These are phyloP conservation scores for Cantharis rustica DNA, from an alignment of 2,888 invertebrate genomes.

Conservation along the genomic window DNA sequence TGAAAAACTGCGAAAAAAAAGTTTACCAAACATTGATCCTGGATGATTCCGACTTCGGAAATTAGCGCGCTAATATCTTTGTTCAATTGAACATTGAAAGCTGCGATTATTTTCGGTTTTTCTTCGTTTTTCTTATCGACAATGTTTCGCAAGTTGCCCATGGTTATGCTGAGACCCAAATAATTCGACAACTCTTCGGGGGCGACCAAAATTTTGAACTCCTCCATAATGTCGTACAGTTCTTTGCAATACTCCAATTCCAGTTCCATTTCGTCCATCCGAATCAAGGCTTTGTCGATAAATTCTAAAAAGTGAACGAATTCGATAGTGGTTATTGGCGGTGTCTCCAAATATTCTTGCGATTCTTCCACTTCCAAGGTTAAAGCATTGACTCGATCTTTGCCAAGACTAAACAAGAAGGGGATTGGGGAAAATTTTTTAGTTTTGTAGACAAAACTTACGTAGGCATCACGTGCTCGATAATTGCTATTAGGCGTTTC, in stretches of 20 bases:
- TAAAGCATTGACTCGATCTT: slow-evolving; percentile 60
- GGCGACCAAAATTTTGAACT: slow-evolving; percentile 73
- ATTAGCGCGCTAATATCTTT: slow-evolving; percentile 78
- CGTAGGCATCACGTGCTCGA: slow-evolving; percentile 69
- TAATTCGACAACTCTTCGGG: slow-evolving; percentile 73
- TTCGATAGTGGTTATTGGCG: slow-evolving; percentile 62
- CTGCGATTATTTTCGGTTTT: slow-evolving; percentile 68
- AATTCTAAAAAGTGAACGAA: slow-evolving; percentile 73
- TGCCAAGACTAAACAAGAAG: slow-evolving; percentile 62
- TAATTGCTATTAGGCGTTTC: slow-evolving; percentile 67
- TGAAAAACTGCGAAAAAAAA: neutral
- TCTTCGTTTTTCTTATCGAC: slow-evolving; percentile 74
- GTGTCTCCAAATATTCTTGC: too few relatives aligned
- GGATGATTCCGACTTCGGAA: slow-evolving; percentile 72
- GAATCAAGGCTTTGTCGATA: slow-evolving; percentile 68
- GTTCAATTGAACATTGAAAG: slow-evolving; percentile 75
- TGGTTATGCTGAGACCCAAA: slow-evolving; percentile 64
- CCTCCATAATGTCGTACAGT: slow-evolving; percentile 81
- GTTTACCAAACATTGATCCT: slow-evolving; percentile 71
- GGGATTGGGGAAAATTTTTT: neutral
- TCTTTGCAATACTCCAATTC: slow-evolving; percentile 81
- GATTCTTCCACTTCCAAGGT: slow-evolving; percentile 68
- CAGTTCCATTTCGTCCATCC: slow-evolving; percentile 72
- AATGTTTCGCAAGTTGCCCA: slow-evolving; percentile 68
- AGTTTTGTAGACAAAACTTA: slow-evolving; percentile 51